phyloP scores from a whole-genome alignment of 2,797 vertebrate genomes.

The Mormyrus proboscirostris region DNA sequence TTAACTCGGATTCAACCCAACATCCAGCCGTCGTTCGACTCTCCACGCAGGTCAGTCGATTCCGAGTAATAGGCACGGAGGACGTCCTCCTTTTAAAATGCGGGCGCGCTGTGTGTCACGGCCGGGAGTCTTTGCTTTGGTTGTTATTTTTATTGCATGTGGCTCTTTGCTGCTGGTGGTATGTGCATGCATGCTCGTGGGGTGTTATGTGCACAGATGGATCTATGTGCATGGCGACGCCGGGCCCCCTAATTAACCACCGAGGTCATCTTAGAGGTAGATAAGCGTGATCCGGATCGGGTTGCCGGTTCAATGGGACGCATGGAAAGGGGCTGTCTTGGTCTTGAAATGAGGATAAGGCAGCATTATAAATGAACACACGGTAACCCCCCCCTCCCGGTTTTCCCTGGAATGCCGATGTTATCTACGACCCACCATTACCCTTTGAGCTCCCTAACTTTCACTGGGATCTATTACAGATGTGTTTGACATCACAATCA shows the following conservation, averaged over 20 bases:
- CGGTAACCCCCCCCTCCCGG: background rate
- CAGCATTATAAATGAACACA: background rate
- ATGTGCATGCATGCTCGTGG: background rate
- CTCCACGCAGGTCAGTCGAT: conserved; percentile 60
- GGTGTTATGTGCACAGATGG: background rate
- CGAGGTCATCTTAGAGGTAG: conserved; percentile 41
- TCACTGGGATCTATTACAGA: background rate
- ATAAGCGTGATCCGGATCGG: conserved; percentile 43
- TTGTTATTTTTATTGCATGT: conserved; percentile 41
- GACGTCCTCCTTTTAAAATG: background rate
- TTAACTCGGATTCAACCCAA: conserved; percentile 65
- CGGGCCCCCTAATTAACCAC: conserved; percentile 64
- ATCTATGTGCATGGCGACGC: conserved; percentile 45
- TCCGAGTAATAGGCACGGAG: background rate
- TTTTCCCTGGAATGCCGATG: background rate
- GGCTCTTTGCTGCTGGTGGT: conserved; percentile 39
- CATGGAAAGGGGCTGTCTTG: conserved; percentile 28
- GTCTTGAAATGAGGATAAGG: conserved; percentile 6
- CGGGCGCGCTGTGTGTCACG: conserved; percentile 21
- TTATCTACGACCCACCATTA: background rate
- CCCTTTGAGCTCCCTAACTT: background rate
- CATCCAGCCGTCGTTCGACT: conserved; percentile 58
- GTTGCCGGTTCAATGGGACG: conserved; percentile 27
- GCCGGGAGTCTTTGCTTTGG: conserved; percentile 27
- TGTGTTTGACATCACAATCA: background rate